Evolutionary conservation across 2,888 invertebrate genomes (phyloP).

Genomic region (Vesta saturnalis): DNA sequence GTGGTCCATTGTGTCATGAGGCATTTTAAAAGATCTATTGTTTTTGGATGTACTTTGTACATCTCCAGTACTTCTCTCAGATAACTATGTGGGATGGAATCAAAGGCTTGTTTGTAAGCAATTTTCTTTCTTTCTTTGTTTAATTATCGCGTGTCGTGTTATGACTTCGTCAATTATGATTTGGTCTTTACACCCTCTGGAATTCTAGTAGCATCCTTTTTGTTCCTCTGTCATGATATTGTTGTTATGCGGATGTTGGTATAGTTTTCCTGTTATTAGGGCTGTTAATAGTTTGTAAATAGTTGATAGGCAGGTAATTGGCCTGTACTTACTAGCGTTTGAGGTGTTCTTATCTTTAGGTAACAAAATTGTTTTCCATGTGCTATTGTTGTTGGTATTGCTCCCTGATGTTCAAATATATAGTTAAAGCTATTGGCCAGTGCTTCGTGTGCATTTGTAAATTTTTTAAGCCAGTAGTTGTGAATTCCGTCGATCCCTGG

Average conservation of each 20-base stretch:
- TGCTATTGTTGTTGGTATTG: background rate
- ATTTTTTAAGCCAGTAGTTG: background rate
- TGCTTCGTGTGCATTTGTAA: background rate
- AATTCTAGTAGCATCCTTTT: background rate
- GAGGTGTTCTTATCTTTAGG: background rate
- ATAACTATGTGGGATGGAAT: background rate
- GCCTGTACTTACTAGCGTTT: background rate
- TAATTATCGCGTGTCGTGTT: background rate
- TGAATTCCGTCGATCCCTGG: no score
- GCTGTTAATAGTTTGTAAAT: background rate
- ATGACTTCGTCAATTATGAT: background rate
- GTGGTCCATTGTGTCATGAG: no score
- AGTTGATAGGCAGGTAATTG: no score
- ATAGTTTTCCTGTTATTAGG: background rate
- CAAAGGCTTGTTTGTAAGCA: background rate
- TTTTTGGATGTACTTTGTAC: no score
- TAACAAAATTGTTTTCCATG: background rate
- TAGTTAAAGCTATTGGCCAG: background rate
- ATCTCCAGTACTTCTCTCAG: background rate
- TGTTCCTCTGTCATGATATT: background rate
- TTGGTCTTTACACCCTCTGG: background rate
- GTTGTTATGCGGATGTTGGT: background rate
- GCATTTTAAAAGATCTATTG: no score
- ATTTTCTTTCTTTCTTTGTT: background rate
- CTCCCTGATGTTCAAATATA: background rate